Base-by-base conservation (phyloP, 1,140 invertebrate species). In the Zaprionus inermis region DNA sequence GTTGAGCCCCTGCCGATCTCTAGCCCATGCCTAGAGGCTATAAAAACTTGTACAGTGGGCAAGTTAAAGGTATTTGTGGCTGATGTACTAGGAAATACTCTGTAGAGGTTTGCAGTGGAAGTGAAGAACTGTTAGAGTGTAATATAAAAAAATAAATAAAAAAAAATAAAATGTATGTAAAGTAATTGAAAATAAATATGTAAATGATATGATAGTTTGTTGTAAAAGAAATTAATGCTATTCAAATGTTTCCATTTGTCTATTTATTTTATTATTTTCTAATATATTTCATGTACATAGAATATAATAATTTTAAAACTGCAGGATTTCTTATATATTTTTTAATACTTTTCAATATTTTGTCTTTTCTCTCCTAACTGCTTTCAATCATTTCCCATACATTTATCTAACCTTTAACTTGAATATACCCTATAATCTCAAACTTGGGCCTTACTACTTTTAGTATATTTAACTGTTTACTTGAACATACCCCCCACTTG, bases 1-100 rank as follows among this genome's bases (percentile, higher is more conserved):
- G 22, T 16, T 70, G 44, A 28, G 28, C 36, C 34, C n/a, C 57
- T 63, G 63, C 24, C 52, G 18, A 57, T 51, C 52, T 65, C 60
- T 57, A 38, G 41, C 9, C 22, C 14, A 34, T 59, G 56, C 46
- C 66, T 56, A 54, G 28, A 11, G 49, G 55, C 57, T 54, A 32
- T 60, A 32, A 60, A 52, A 60, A 69, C 18, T 1, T 12, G 34
- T n/a, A 3, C 18, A 20, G 22, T 18, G 32, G 0, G 11, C 34
- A 63, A 49, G 2, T 16, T 6, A 22, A n/a, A n/a, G 0, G 5
- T 14, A 32, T 2, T 9, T 16, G 14, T 7, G 28, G 10, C 14
- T 57, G 55, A 44, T 52, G 11, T 11, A 11, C 59, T 36, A 4
- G 2, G 28, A 14, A 14, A 34, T 72, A 72, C 36, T n/a, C 63